Conservation (phyloP, 2,113 vertebrate genomes). For the Aythya baeri region DNA sequence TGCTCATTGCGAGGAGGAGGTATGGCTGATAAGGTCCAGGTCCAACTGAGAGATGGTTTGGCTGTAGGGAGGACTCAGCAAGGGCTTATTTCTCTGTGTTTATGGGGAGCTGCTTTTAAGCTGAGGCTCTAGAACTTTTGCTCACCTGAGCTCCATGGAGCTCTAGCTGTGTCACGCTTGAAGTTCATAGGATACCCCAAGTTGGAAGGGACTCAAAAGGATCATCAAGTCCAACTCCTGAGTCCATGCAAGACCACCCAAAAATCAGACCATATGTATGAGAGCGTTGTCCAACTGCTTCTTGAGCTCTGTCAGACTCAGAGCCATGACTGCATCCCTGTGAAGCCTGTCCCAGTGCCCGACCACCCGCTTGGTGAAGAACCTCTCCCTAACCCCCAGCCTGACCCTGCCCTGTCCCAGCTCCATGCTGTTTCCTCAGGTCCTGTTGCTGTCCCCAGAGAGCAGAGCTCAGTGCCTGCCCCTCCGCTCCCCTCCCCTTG, state of each 20-base stretch:
- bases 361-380: too few relatives aligned
- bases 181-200: background rate
- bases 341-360: too few relatives aligned
- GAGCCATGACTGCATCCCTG: too few relatives aligned
- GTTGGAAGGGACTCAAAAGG: background rate
- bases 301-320: too few relatives aligned
- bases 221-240: background rate
- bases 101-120: background rate
- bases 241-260: background rate
- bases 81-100: background rate
- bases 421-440: too few relatives aligned
- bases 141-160: background rate
- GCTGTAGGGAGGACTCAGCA: background rate
- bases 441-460: too few relatives aligned
- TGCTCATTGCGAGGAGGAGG: background rate
- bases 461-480: too few relatives aligned
- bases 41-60: background rate
- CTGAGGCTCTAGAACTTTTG: background rate
- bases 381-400: too few relatives aligned
- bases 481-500: too few relatives aligned
- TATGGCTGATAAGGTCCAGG: fast-evolving
- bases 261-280: too few relatives aligned
- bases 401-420: too few relatives aligned
- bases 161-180: background rate
- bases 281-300: too few relatives aligned